phyloP scores from a whole-genome alignment of 2,888 invertebrate species.

The Dolomedes plantarius region DNA sequence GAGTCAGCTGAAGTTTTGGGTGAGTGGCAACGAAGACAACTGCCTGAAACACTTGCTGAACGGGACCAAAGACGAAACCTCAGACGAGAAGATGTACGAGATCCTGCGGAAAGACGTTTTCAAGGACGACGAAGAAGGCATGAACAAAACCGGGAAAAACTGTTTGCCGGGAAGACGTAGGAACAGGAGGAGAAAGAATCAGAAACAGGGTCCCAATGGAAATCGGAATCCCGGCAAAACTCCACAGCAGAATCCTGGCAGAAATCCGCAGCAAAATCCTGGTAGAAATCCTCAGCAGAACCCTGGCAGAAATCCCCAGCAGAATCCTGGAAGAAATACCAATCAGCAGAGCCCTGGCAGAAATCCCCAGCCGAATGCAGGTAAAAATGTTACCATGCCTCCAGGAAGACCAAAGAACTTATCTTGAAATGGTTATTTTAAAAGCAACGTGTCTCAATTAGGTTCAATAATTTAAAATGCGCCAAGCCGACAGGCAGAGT shows the following conservation, averaged over 20 bases:
- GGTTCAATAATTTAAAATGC: too few relatives aligned
- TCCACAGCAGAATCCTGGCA: background rate
- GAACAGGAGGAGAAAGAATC: slow-evolving; percentile 9
- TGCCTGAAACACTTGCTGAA: slow-evolving; percentile 36
- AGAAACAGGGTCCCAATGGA: background rate
- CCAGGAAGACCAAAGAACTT: too few relatives aligned
- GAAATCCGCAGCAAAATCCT: background rate
- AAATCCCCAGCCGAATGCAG: too few relatives aligned
- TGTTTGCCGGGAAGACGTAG: background rate
- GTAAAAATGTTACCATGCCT: too few relatives aligned
- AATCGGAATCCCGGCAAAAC: background rate
- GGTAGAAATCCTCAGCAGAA: too few relatives aligned
- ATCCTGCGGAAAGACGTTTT: slow-evolving; percentile 42
- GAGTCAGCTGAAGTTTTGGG: slow-evolving; percentile 47
- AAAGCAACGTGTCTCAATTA: too few relatives aligned
- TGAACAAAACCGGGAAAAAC: background rate
- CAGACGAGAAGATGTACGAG: slow-evolving; percentile 20
- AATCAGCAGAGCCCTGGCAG: too few relatives aligned
- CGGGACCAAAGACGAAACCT: slow-evolving; percentile 32
- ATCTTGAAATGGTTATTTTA: too few relatives aligned
- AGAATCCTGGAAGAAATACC: too few relatives aligned
- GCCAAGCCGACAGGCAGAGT: too few relatives aligned
- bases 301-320: too few relatives aligned
- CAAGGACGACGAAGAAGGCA: background rate
- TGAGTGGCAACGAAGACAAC: slow-evolving; percentile 47